A percentile compares a stretch with the other conserved stretches of the same genome.
Conservation (phyloP, 2,888 invertebrate species). For the Drosophila neoperkinsi region DNA sequence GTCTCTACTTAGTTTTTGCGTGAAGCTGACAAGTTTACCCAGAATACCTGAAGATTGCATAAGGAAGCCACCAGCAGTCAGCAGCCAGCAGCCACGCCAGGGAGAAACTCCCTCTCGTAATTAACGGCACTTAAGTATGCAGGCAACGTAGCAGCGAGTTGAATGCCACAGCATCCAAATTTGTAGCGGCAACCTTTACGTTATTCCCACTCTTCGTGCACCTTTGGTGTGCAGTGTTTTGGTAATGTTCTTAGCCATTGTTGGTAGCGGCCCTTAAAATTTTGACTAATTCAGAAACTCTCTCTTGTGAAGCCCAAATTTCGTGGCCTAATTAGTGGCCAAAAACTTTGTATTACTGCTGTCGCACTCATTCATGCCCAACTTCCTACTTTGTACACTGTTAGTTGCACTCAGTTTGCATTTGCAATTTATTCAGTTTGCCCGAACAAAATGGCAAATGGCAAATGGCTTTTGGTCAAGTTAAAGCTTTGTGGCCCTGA, state of each 20-base stretch:
- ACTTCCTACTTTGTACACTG: background rate
- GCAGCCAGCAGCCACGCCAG: background rate
- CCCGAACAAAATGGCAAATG: slow-evolving; percentile 45
- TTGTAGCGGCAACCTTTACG: background rate
- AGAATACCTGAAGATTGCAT: slow-evolving; percentile 1
- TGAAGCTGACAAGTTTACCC: slow-evolving; percentile 6
- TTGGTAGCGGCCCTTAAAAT: background rate
- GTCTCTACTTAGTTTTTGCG: background rate
- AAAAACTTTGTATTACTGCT: slow-evolving; percentile 12
- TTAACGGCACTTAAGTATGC: slow-evolving; percentile 41
- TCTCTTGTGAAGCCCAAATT: slow-evolving; percentile 11
- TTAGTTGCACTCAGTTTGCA: slow-evolving; percentile 45
- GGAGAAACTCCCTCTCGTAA: slow-evolving; percentile 12
- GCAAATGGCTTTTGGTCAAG: slow-evolving; percentile 44
- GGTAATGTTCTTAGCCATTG: slow-evolving; percentile 3
- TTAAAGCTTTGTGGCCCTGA: slow-evolving; percentile 20
- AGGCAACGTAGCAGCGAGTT: slow-evolving; percentile 21
- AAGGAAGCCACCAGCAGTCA: background rate
- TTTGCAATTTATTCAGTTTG: slow-evolving; percentile 64
- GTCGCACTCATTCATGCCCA: background rate
- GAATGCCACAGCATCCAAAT: slow-evolving; percentile 21
- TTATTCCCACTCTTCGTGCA: background rate
- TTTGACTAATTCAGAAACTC: slow-evolving; percentile 11
- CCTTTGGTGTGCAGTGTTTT: slow-evolving; percentile 6
- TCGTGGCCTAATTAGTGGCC: slow-evolving; percentile 47